phyloP scores from a whole-genome alignment of 1,140 invertebrate species.

The Drosophila orosa region DNA sequence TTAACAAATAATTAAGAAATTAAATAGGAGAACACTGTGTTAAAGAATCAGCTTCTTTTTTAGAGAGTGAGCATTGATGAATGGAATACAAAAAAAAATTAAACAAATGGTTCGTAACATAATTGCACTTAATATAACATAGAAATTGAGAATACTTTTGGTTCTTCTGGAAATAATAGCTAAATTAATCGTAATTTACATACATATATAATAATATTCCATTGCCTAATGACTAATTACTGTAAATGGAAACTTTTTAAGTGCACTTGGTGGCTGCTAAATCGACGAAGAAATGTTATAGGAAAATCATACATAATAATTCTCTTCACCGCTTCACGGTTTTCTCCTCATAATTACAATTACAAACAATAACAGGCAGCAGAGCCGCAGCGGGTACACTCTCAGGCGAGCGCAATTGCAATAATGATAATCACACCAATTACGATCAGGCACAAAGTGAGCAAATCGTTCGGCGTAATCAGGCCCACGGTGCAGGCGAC shows the following conservation, averaged over 20 bases:
- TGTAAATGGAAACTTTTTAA: conserved; percentile 35
- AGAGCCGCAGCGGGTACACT: conserved; percentile 8
- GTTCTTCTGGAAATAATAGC: conserved; percentile 40
- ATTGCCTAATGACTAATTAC: conserved; percentile 31
- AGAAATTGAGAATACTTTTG: conserved; percentile 66
- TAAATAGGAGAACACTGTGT: conserved; percentile 52
- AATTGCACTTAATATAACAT: conserved; percentile 32
- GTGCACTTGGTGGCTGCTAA: conserved; percentile 52
- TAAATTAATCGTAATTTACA: conserved; percentile 45
- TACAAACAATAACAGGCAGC: conserved; percentile 53
- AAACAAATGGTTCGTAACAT: conserved; percentile 10
- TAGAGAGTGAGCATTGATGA: conserved; percentile 33
- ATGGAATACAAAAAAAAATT: conserved; percentile 25
- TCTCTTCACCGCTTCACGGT: conserved; percentile 15
- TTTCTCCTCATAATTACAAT: conserved; percentile 54
- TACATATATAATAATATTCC: conserved; percentile 18
- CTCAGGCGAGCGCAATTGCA: conserved; percentile 85
- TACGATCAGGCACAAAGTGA: conserved; percentile 88
- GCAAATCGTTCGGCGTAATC: conserved; percentile 86
- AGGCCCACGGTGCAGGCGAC: conserved; percentile 82
- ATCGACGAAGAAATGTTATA: conserved; percentile 14
- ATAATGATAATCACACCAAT: conserved; percentile 89
- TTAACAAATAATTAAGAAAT: conserved; percentile 68
- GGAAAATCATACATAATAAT: conserved; percentile 39
- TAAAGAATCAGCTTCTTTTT: conserved; percentile 21